phyloP scores from a whole-genome alignment of 64 coral and sea anemone genomes.

The Montipora sp. region DNA sequence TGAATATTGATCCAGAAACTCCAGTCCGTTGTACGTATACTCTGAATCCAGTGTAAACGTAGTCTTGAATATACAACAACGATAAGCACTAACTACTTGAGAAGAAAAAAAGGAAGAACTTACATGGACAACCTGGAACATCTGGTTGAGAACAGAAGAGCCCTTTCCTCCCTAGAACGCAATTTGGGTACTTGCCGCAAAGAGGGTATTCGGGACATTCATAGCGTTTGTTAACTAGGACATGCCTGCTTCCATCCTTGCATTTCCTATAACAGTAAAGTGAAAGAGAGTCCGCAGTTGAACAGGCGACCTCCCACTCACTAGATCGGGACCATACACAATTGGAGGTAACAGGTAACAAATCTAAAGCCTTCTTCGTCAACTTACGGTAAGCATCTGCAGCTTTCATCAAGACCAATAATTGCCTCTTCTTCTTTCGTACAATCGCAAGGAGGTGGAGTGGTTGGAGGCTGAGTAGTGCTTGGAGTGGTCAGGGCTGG shows the following conservation, averaged over 20 bases:
- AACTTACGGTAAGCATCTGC: conserved; percentile 54
- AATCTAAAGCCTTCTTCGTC: background rate
- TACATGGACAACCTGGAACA: conserved; percentile 51
- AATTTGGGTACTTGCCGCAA: conserved; percentile 58
- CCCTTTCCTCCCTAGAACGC: conserved; percentile 77
- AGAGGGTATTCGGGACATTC: conserved; percentile 48
- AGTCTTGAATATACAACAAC: background rate
- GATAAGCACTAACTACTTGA: background rate
- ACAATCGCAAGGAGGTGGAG: conserved; percentile 44
- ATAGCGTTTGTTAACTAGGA: conserved; percentile 44
- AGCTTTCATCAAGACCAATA: background rate
- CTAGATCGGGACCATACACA: too few relatives aligned
- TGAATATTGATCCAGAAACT: too few relatives aligned
- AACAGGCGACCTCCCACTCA: too few relatives aligned
- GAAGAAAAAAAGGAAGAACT: background rate
- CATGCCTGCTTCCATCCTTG: conserved; percentile 18
- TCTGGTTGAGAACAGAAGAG: conserved; percentile 68
- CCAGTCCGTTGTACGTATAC: too few relatives aligned
- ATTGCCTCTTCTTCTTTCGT: conserved; percentile 13
- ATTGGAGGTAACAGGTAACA: too few relatives aligned
- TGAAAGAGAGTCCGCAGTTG: too few relatives aligned
- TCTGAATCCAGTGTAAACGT: too few relatives aligned
- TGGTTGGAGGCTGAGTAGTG: conserved; percentile 1
- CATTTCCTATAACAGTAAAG: conserved; percentile 35
- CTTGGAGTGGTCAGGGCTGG: background rate